Evolutionary conservation across 2,888 invertebrate species (phyloP), one percentile per base, ranked within the genome.

Genomic region (Leptinotarsa haldemani): DNA sequence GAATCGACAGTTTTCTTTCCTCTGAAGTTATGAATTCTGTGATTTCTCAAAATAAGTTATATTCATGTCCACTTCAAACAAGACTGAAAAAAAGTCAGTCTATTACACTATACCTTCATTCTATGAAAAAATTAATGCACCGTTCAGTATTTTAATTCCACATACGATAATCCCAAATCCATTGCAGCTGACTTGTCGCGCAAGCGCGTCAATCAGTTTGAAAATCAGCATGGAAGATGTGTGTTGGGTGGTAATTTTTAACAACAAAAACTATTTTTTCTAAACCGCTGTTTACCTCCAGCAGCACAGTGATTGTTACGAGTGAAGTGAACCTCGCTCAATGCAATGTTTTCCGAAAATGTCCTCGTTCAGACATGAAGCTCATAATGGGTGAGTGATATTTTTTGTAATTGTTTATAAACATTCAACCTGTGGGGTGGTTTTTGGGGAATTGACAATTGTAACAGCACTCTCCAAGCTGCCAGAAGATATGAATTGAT

Each of bases 181-280:
- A 74, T 72, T 74, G 71, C 78, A 79, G 78, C 75, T 79, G 79
- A 77, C 73, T 73, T 69, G 48, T 81, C 75, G 82, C 85, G 84
- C 86, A 84, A 82, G 86, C 85, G 85, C 81, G 79, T 79, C 77
- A 71, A 82, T 83, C 81, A 85, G 85, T 84, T 83, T 84, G 83
- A 84, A 83, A 84, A 83, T 84, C 83, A 84, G 85, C 85, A 85
- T 84, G 85, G 85, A 82, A 83, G 85, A 82, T 79, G 77, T 80
- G 81, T 82, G 82, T 81, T 82, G 86, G 86, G 86, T 86, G 85
- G 84, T 85, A 71, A 79, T 79, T 80, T 82, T 83, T 81, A 80
- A 79, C 74, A 81, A 81, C 69, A 80, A 81, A 79, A 77, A 77
- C 70, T 70, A 73, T 78, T 76, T 78, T 76, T 77, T 76, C 76